phyloP scores from a whole-genome alignment of 2,888 invertebrate species.

The Caenorhabditis sp. region DNA sequence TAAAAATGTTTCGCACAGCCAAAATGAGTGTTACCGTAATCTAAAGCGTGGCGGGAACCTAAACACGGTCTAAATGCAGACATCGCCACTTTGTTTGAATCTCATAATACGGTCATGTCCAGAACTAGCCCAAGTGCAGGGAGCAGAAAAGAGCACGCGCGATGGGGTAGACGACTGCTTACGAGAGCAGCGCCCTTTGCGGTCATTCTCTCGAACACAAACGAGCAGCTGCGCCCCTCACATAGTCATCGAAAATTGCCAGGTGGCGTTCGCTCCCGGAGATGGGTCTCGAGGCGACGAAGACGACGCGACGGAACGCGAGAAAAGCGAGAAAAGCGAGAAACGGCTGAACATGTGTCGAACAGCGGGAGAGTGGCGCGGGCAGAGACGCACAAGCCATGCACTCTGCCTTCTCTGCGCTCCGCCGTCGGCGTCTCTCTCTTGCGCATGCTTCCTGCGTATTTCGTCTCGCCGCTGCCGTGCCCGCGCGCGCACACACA shows the following conservation, averaged over 20 bases:
- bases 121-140: too few species aligned
- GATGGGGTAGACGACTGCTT: neutral
- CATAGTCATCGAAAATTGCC: constrained; percentile 5
- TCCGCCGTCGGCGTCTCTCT: constrained; percentile 10
- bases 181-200: neutral
- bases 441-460: neutral
- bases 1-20: too few species aligned
- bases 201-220: neutral
- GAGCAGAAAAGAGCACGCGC: neutral
- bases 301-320: neutral
- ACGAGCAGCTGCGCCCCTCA: neutral
- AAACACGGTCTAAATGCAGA: too few species aligned
- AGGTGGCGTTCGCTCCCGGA: constrained; percentile 15
- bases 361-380: constrained; percentile 4
- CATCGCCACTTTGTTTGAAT: too few species aligned
- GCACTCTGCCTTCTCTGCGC: constrained; percentile 6
- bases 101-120: too few species aligned
- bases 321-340: constrained; percentile 1
- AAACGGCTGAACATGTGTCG: neutral
- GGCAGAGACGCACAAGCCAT: constrained; percentile 17
- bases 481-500: constrained; percentile 14
- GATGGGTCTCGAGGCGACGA: constrained; percentile 5
- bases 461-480: constrained; percentile 3
- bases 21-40: too few species aligned
- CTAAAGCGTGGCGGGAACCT: too few species aligned